These are phyloP conservation scores for Drosophila ercepeae DNA, from an alignment of 1,140 invertebrate species.

Conservation along the genomic window DNA sequence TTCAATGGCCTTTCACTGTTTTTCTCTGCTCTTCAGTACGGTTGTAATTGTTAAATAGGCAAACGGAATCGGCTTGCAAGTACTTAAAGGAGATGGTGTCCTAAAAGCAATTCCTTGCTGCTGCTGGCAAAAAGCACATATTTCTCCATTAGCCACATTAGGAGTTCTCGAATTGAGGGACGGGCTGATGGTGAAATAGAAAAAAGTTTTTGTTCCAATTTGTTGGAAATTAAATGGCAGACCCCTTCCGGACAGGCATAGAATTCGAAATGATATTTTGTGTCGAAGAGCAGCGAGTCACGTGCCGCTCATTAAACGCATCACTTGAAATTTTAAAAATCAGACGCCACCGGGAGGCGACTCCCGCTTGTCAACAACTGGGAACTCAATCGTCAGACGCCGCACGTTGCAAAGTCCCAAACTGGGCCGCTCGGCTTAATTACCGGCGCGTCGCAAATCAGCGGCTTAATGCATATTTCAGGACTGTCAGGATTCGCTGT, in stretches of 20 bases:
- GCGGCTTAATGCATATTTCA: conserved; percentile 75
- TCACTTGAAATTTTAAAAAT: conserved; percentile 79
- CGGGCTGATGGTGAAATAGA: conserved; percentile 54
- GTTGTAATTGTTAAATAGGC: conserved; percentile 54
- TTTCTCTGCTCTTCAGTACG: neutral
- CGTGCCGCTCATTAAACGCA: conserved; percentile 83
- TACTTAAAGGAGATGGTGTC: conserved; percentile 26
- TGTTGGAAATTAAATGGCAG: conserved; percentile 54
- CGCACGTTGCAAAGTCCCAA: conserved; percentile 28
- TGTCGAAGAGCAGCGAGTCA: conserved; percentile 36
- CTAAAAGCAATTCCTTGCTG: conserved; percentile 57
- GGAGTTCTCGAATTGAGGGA: conserved; percentile 10
- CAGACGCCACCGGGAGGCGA: conserved; percentile 38
- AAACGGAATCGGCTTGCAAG: conserved; percentile 51
- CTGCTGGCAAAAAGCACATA: conserved; percentile 44
- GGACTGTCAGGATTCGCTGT: conserved; percentile 8
- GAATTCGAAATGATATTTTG: conserved; percentile 38
- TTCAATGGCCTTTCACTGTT: neutral
- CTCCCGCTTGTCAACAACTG: conserved; percentile 38
- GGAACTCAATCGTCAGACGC: conserved; percentile 23
- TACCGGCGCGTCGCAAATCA: conserved; percentile 73
- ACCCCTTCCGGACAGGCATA: conserved; percentile 13
- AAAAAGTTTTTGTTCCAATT: too few relatives aligned
- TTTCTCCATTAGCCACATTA: conserved; percentile 54
- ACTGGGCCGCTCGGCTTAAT: conserved; percentile 54